These are phyloP conservation scores for Antitype chi DNA, from an alignment of 2,888 invertebrate genomes.

Conservation along the genomic window DNA sequence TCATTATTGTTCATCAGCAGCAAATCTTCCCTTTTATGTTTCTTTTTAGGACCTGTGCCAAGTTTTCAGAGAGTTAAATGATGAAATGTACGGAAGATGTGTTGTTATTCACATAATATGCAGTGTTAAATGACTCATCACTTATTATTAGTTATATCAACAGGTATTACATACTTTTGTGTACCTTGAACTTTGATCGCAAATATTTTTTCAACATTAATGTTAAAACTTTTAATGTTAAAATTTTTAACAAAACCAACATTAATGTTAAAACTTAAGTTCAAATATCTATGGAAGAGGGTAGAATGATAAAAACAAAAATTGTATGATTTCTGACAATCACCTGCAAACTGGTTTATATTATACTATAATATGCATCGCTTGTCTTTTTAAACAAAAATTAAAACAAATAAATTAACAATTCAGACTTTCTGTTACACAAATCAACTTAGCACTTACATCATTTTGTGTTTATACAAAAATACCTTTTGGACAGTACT, in stretches of 20 bases:
- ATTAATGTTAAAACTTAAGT: not conserved
- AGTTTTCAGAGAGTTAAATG: conserved; percentile 7
- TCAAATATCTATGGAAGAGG: conserved; percentile 4
- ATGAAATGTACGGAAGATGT: conserved; percentile 16
- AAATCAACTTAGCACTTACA: conserved; percentile 39
- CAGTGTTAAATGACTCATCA: conserved; percentile 33
- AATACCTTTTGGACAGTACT: conserved; percentile 42
- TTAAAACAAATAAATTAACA: conserved; percentile 56
- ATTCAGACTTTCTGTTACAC: conserved; percentile 65
- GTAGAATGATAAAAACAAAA: conserved; percentile 23
- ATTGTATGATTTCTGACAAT: conserved; percentile 32
- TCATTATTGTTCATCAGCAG: not conserved
- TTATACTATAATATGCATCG: conserved; percentile 7
- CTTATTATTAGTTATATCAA: conserved; percentile 17
- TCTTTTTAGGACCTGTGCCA: conserved; percentile 19
- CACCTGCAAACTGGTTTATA: conserved; percentile 30
- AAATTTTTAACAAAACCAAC: no score
- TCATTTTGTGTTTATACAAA: conserved; percentile 42
- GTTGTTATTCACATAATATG: conserved; percentile 22
- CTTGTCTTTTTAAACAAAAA: conserved; percentile 36
- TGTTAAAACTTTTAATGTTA: no score
- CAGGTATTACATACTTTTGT: not conserved
- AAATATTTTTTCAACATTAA: no score
- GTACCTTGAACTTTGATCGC: conserved; percentile 44
- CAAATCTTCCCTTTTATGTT: not conserved